Base-by-base conservation (phyloP, 2,113 vertebrate genomes). In the Neopipo cinnamomea region DNA sequence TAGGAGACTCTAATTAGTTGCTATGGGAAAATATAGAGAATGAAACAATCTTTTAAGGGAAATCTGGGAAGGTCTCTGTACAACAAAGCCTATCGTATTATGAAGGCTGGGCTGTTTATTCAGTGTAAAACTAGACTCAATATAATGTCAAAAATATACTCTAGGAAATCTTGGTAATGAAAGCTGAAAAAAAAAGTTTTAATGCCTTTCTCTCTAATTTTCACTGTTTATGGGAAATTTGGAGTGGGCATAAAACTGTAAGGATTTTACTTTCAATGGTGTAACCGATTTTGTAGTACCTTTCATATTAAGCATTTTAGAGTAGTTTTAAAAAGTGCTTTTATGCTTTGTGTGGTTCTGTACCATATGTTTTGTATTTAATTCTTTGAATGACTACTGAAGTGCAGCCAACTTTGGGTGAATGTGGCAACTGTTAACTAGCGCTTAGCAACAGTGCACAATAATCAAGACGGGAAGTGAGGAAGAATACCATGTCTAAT, bases 381-480 rank as follows among this genome's bases (percentile, higher is more conserved):
- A 85, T 93, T 94, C 67, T 91, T 79, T 96, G 88, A 96, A 84
- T 75, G 84, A 89, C 92, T 77, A 62, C 88, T 95, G 83, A 95
- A 96, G 94, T 25, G 25, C 83, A 75, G 91, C 91, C 73, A 87
- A 66, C 66, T 93, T 93, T 4, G 88, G 83, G 93, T 96, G 91
- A 96, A 96, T 97, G 96, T 97, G 95, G 95, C 92, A 95, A 93
- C 96, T 97, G 96, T 96, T 96, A 97, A 95, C 80, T 71, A 89
- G 91, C 0, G 91, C 95, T 97, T 95, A 96, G 96, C 96, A 95
- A 94, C 91, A 91, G 91, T 62, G 92, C 92, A 76, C 95, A 94
- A 84, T 96, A 89, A 89, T 97, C 91, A 82, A 16, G 95, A 97
- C 12, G 49, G 95, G 96, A 97, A 96, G 95, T 96, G 86, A 92